Evolutionary conservation across 2,113 vertebrate genomes (phyloP).

Genomic region (Heterochromis multidens): DNA sequence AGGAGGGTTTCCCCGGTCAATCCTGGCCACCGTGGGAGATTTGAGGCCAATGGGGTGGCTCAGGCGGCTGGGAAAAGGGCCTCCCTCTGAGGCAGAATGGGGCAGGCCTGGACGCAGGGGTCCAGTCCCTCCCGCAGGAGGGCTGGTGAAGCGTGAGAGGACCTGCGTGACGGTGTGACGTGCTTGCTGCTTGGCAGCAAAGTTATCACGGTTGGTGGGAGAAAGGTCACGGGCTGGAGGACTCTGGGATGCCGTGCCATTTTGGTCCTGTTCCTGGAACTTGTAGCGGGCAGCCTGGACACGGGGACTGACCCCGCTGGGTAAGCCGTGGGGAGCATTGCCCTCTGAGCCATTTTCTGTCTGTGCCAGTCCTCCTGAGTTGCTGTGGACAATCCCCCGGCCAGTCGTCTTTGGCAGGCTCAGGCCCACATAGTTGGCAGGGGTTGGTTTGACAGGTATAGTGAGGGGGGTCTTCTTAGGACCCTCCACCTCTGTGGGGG

Average conservation of each 20-base stretch:
- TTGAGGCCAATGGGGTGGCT: constrained; percentile 83
- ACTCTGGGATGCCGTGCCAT: constrained; percentile 88
- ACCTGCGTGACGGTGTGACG: constrained; percentile 96
- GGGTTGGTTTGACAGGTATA: constrained; percentile 82
- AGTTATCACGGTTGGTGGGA: constrained; percentile 91
- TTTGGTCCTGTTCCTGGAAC: constrained; percentile 99
- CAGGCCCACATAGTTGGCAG: constrained; percentile 76
- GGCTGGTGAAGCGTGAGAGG: constrained; percentile 92
- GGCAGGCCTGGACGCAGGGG: constrained; percentile 75
- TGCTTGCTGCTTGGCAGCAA: constrained; percentile 92
- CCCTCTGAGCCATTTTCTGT: constrained; percentile 85
- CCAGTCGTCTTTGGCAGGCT: constrained; percentile 79
- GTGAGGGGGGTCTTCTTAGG: constrained; percentile 85
- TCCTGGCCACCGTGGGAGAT: constrained; percentile 85
- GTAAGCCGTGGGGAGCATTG: constrained; percentile 66
- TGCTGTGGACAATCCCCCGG: constrained; percentile 81
- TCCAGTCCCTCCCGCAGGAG: constrained; percentile 72
- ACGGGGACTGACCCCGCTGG: constrained; percentile 86
- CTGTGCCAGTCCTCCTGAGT: constrained; percentile 72
- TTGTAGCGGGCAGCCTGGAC: constrained; percentile 93
- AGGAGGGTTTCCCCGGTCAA: constrained; percentile 96
- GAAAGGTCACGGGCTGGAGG: constrained; percentile 90
- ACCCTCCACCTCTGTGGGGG: constrained; percentile 75
- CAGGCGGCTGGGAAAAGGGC: constrained; percentile 77
- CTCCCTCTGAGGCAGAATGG: constrained; percentile 79